phyloP scores from a whole-genome alignment of 2,113 vertebrate genomes.

The Sprattus sprattus region DNA sequence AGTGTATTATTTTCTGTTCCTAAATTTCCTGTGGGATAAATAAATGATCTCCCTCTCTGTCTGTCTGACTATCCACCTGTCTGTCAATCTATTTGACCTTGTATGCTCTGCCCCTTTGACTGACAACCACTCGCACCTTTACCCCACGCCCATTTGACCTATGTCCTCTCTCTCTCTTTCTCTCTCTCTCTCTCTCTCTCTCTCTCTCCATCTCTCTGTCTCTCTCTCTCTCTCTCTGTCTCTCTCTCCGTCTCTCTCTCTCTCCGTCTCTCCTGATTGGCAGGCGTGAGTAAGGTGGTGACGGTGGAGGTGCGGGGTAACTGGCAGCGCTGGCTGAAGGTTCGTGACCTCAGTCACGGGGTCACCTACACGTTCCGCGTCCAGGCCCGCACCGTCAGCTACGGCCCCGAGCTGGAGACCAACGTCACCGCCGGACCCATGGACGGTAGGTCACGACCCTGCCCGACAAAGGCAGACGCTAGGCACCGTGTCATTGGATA shows the following conservation, averaged over 20 bases:
- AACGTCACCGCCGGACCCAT: conserved; percentile 88
- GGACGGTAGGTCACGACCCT: conserved; percentile 69
- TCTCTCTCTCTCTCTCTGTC: neutral
- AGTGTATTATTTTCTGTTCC: neutral
- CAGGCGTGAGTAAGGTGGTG: conserved; percentile 93
- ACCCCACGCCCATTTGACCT: neutral
- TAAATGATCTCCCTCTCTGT: neutral
- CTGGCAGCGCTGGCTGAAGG: conserved; percentile 91
- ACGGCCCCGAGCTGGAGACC: conserved; percentile 81
- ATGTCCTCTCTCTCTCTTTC: neutral
- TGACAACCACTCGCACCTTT: neutral
- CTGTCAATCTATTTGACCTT: neutral
- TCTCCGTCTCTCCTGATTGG: neutral
- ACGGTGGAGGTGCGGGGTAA: conserved; percentile 90
- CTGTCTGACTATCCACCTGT: neutral
- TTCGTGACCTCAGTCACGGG: conserved; percentile 86
- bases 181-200: neutral
- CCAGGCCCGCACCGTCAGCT: conserved; percentile 86
- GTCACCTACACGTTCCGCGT: conserved; percentile 86
- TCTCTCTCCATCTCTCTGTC: neutral
- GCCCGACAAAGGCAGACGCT: no score
- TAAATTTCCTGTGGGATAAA: no score
- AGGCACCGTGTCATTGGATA: no score
- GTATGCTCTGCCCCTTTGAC: neutral
- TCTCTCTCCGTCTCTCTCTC: neutral